Base-by-base conservation (phyloP, 2,888 invertebrate species). In the Sepiola atlantica region DNA sequence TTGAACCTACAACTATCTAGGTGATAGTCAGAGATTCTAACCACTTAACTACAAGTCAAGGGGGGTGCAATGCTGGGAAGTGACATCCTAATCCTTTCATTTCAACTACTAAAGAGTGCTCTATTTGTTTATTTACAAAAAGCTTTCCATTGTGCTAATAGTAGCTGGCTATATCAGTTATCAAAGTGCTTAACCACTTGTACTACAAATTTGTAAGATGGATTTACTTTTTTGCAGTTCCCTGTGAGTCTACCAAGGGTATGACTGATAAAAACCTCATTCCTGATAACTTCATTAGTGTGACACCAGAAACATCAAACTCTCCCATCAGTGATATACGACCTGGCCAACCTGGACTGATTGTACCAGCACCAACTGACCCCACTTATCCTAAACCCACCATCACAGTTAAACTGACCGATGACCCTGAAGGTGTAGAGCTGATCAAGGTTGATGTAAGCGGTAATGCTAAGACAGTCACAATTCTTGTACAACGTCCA, bases 391-490 rank as follows among this genome's bases (percentile, higher is more conserved):
- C 28, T 0, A 92, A 92, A 55, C 92, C 92, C 28, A 92, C 54
- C 32, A 32, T 92, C 14, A 92, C 92, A 0, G 28, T 92, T 55
- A 92, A 92, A 92, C 54, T 92, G 45, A 92, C 92, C 6, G 55
- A 92, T 92, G 55, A 92, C 4, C 92, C 92, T 54, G 54, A 92
- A 92, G 92, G 92, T 0, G 92, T 92, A 28, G 92, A 92, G 20
- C 54, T 92, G 18, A 45, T 92, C n/a, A 54, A 92, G 12, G 92
- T 92, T 10, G 55, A 92, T 14, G 18, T 92, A 10, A 14, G 6
- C 8, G 92, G 92, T 4, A 92, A 55, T 92, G 45, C n/a, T 16
- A 24, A 32, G n/a, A 92, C 54, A 32, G 54, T 54, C 14, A 92
- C 92, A 16, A 92, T 92, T 92, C 92, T 92, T 92, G 92, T 55